Conservation (phyloP, 2,888 invertebrate species). For the Stenurella melanura region DNA sequence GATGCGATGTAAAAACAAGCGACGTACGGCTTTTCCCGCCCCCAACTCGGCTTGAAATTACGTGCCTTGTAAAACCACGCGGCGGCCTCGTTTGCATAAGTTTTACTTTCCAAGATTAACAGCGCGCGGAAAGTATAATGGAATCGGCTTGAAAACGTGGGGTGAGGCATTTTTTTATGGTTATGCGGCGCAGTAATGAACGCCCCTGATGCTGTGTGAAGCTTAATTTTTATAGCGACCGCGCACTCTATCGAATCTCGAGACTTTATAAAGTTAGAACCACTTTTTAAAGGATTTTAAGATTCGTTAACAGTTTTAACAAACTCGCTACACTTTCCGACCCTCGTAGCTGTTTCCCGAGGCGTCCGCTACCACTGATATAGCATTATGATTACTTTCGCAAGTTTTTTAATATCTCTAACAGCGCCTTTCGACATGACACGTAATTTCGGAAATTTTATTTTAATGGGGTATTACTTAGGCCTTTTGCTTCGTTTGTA, state of each 20-base stretch:
- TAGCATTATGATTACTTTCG: slow-evolving; percentile 68
- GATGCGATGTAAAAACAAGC: slow-evolving; percentile 67
- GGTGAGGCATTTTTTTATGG: slow-evolving; percentile 68
- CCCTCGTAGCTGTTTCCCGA: slow-evolving; percentile 61
- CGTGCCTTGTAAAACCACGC: slow-evolving; percentile 73
- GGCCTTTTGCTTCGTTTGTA: slow-evolving; percentile 61
- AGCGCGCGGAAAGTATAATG: slow-evolving; percentile 72
- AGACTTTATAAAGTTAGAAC: slow-evolving; percentile 70
- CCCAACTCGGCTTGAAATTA: slow-evolving; percentile 66
- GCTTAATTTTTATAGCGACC: slow-evolving; percentile 72
- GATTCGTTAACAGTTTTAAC: slow-evolving; percentile 74
- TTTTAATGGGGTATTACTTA: slow-evolving; percentile 65
- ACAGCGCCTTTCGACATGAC: slow-evolving; percentile 69
- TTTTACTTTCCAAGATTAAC: slow-evolving; percentile 74
- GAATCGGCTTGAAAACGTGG: slow-evolving; percentile 60
- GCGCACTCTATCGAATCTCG: slow-evolving; percentile 68
- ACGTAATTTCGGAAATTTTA: slow-evolving; percentile 69
- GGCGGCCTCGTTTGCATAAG: slow-evolving; percentile 73
- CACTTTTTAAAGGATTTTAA: slow-evolving; percentile 73
- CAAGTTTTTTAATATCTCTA: slow-evolving; percentile 72
- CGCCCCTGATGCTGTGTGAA: slow-evolving; percentile 67
- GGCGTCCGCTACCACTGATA: slow-evolving; percentile 51
- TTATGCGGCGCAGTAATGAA: slow-evolving; percentile 71
- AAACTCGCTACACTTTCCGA: slow-evolving; percentile 70
- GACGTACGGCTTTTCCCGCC: slow-evolving; percentile 51